Evolutionary conservation across 2,113 vertebrate genomes (phyloP).

Genomic region (Saguinus midas): DNA sequence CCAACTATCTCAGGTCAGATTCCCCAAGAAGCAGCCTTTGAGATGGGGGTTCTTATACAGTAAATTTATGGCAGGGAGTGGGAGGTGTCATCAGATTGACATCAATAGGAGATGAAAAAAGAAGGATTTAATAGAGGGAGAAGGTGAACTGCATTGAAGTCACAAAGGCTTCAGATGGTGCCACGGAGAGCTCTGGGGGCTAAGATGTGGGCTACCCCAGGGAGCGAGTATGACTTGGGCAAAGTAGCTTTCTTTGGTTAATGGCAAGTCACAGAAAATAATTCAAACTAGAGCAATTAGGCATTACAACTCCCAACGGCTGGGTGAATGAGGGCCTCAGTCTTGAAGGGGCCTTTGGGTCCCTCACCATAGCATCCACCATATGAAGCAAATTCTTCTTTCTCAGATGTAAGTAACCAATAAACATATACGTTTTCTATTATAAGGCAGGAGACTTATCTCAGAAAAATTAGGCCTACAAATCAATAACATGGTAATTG

Average conservation of each 20-base stretch:
- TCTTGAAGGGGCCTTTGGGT: not conserved
- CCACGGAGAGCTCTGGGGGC: not conserved
- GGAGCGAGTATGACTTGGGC: not conserved
- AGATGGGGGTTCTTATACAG: not conserved
- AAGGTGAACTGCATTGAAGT: not conserved
- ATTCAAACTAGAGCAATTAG: not conserved
- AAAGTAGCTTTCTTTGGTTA: not conserved
- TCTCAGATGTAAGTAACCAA: conserved; percentile 1
- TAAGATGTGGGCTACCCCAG: not conserved
- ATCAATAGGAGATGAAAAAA: not conserved
- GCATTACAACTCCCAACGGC: not conserved
- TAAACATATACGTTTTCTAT: not conserved
- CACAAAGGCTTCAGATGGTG: not conserved
- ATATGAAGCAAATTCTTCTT: not conserved
- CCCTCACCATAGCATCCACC: not conserved
- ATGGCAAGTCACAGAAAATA: not conserved
- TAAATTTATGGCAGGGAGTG: not conserved
- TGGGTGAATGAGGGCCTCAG: not conserved
- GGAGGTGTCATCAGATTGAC: not conserved
- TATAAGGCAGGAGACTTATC: not conserved
- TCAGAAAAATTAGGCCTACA: conserved; percentile 17
- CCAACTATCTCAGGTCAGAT: not conserved
- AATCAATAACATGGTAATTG: conserved; percentile 21
- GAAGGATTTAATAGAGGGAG: not conserved
- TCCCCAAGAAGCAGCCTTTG: not conserved